A percentile compares a stretch with the other conserved stretches of the same genome.
These are phyloP conservation scores for Vulpes vulpes DNA, from an alignment of 2,113 vertebrate genomes.

Conservation along the genomic window DNA sequence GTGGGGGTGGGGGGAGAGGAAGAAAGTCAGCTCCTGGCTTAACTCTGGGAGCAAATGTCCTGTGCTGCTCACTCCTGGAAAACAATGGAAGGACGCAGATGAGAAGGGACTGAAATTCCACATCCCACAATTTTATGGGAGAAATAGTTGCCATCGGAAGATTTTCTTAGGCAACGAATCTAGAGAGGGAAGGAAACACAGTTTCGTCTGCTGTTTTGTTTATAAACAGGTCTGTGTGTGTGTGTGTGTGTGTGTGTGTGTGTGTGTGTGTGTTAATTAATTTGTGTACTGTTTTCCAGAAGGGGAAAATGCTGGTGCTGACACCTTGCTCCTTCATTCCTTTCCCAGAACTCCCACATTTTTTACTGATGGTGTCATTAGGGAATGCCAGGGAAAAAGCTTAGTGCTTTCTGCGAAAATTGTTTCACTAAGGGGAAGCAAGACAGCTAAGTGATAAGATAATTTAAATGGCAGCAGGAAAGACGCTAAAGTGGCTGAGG, in stretches of 20 bases:
- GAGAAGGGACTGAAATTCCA: neutral
- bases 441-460: constrained; percentile 89
- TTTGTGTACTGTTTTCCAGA: neutral
- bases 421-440: constrained; percentile 80
- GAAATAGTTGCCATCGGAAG: neutral
- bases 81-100: neutral
- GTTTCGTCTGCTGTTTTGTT: neutral
- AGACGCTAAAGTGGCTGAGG: constrained; percentile 82
- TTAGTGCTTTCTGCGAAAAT: constrained; percentile 85
- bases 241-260: neutral
- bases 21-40: neutral
- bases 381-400: constrained; percentile 82
- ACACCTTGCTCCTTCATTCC: constrained; percentile 60
- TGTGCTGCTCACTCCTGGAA: neutral
- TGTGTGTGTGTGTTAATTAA: neutral
- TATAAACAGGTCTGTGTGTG: neutral
- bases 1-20: neutral
- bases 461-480: constrained; percentile 85
- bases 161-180: neutral
- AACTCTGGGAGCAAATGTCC: neutral
- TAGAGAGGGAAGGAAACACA: neutral
- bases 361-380: constrained; percentile 83
- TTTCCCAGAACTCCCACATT: constrained; percentile 77
- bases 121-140: neutral
- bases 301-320: neutral